Evolutionary conservation across 1,140 invertebrate genomes (phyloP).

Genomic region (Leptonema lineaticorne): DNA sequence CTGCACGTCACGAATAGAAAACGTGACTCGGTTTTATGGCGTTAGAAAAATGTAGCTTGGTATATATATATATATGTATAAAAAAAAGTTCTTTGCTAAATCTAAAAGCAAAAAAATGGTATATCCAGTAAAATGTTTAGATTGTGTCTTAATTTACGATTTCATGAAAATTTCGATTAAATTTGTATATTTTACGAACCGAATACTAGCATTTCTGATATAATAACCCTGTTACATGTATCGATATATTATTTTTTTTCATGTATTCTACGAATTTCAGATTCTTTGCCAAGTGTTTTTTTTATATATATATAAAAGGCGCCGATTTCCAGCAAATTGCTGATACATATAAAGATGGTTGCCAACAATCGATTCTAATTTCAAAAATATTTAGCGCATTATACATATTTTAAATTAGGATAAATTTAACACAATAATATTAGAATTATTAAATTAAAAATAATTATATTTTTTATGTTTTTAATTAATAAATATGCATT

Average conservation of each 20-base stretch:
- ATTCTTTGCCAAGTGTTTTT: neutral
- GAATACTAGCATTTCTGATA: neutral
- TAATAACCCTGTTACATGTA: neutral
- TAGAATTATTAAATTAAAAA: too few species aligned
- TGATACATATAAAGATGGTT: neutral
- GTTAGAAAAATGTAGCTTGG: too few species aligned
- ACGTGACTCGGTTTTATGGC: neutral
- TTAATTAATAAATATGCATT: too few species aligned
- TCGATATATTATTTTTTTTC: neutral
- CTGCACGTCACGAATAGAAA: neutral
- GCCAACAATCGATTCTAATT: slow-evolving; percentile 1
- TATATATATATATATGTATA: too few species aligned
- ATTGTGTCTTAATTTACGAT: too few species aligned
- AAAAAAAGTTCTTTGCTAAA: too few species aligned
- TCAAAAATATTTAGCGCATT: neutral
- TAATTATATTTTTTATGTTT: too few species aligned
- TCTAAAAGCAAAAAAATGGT: too few species aligned
- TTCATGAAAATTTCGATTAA: too few species aligned
- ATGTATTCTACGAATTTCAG: neutral
- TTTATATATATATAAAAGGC: neutral
- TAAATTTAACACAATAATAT: neutral
- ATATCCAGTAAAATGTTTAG: too few species aligned
- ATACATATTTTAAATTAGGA: neutral
- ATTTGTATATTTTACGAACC: too few species aligned
- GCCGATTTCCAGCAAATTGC: neutral